Percentiles rank a stretch among this genome's conserved stretches.
Conservation (phyloP, 2,797 vertebrate genomes). For the Monodelphis domestica region DNA sequence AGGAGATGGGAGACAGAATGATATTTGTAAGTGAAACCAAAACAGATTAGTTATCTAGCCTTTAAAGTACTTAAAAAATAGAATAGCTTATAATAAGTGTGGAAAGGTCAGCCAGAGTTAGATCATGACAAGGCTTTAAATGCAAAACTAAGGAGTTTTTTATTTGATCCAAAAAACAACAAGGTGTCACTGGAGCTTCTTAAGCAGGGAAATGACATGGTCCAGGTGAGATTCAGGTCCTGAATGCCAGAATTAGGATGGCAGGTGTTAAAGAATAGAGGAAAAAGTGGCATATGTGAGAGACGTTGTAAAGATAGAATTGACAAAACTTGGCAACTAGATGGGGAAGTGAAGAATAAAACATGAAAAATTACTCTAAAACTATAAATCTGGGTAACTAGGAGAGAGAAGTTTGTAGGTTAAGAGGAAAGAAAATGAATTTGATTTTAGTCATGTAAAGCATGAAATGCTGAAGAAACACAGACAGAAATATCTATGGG, state of each 20-base stretch:
- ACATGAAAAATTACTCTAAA: background rate
- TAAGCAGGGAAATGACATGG: background rate
- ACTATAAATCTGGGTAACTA: background rate
- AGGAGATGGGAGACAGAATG: background rate
- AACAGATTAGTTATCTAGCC: background rate
- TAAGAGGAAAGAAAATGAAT: background rate
- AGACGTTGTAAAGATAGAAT: background rate
- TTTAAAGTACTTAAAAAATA: too few relatives aligned
- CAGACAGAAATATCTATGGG: background rate
- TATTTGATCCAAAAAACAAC: background rate
- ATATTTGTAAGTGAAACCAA: background rate
- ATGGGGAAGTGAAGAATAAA: background rate
- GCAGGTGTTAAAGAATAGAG: too few relatives aligned
- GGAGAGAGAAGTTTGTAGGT: background rate
- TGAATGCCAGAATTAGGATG: background rate
- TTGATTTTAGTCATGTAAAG: background rate
- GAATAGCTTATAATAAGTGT: background rate
- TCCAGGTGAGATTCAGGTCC: background rate
- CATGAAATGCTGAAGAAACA: background rate
- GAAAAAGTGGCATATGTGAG: background rate
- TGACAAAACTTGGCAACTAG: background rate
- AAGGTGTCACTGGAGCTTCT: background rate
- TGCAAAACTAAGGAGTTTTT: background rate
- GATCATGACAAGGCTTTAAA: background rate
- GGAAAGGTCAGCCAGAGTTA: background rate